These are phyloP conservation scores for Antechinus stuartii DNA, from an alignment of 2,113 vertebrate species.

Conservation along the genomic window DNA sequence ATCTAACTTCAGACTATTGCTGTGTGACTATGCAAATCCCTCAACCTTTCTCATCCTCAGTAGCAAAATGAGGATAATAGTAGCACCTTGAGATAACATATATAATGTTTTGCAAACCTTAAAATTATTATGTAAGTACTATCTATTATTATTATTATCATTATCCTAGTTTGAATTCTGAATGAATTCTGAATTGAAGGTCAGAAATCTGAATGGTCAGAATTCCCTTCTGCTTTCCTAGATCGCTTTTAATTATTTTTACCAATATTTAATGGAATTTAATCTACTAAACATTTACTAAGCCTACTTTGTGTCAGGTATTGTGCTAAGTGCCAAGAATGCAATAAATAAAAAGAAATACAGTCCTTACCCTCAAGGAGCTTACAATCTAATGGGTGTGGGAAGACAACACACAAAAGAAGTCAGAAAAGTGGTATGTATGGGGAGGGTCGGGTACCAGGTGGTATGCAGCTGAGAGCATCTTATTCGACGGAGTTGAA, in stretches of 20 bases:
- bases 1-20: neutral
- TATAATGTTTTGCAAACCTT: neutral
- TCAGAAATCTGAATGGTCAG: neutral
- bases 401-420: neutral
- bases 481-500: neutral
- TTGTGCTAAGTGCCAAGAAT: neutral
- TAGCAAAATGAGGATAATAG: neutral
- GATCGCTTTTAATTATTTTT: neutral
- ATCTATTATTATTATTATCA: neutral
- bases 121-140: neutral
- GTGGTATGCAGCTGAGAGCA: neutral
- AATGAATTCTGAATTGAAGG: too few species aligned
- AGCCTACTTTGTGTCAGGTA: neutral
- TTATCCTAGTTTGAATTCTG: neutral
- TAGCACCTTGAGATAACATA: neutral
- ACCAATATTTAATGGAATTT: neutral
- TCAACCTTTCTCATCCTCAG: neutral
- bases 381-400: neutral
- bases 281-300: neutral
- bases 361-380: neutral
- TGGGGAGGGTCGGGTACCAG: neutral
- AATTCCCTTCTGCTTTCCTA: neutral
- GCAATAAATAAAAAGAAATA: neutral
- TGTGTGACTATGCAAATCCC: neutral
- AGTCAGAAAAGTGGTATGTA: neutral